phyloP scores from a whole-genome alignment of 2,797 vertebrate species.

The Gephyroberyx darwinii region DNA sequence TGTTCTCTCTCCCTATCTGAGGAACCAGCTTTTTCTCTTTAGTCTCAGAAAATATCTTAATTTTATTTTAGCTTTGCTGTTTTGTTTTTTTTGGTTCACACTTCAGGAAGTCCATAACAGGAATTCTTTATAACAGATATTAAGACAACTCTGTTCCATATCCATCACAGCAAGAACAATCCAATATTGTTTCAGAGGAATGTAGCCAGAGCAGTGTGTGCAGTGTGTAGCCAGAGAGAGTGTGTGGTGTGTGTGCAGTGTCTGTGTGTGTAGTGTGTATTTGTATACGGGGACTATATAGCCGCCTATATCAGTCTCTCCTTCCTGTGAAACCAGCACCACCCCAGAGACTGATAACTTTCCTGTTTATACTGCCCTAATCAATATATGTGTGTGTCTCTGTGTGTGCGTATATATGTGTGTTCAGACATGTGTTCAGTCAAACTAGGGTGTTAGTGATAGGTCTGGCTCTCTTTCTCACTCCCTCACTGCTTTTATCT shows the following conservation, averaged over 20 bases:
- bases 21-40: constrained; percentile 32
- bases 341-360: constrained; percentile 66
- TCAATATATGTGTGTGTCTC: constrained; percentile 39
- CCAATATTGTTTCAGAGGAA: constrained; percentile 47
- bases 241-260: not conserved
- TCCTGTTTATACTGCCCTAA: constrained; percentile 67
- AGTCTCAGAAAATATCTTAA: too few relatives aligned
- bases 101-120: constrained; percentile 26
- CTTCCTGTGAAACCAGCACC: constrained; percentile 57
- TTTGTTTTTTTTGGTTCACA: constrained; percentile 24
- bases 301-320: constrained; percentile 38
- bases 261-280: not conserved
- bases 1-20: constrained; percentile 52
- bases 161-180: constrained; percentile 30
- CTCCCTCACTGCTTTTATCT: constrained; percentile 46
- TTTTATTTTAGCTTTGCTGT: constrained; percentile 39
- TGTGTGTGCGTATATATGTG: not conserved
- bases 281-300: constrained; percentile 22
- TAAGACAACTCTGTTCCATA: constrained; percentile 15
- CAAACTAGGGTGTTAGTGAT: constrained; percentile 20
- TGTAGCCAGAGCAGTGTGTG: constrained; percentile 2
- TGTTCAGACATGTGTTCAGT: constrained; percentile 23
- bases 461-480: constrained; percentile 15
- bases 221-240: too few relatives aligned
- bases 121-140: constrained; percentile 45